Evolutionary conservation across 2,888 invertebrate genomes (phyloP), one percentile per base, ranked within the genome.

Genomic region (Malthinus seriepunctatus): DNA sequence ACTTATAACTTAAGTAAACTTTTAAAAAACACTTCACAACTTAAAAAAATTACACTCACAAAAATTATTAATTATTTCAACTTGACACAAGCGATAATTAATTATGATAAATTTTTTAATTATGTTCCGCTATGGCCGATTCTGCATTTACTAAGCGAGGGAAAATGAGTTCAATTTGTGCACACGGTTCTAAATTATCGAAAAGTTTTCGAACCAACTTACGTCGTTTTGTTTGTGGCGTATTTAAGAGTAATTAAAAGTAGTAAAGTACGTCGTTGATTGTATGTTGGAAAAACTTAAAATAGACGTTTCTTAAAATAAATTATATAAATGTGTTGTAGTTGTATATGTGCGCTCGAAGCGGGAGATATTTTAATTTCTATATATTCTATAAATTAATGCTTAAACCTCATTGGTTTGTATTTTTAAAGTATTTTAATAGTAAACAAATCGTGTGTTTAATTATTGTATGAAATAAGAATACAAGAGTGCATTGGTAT

Each of bases 271-370:
- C 35, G 61, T 61, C 56, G 32, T 8, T 32, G 51, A 49, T 51
- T 42, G 46, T 15, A 52, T 33, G 32, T 48, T 37, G 23, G 9
- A 49, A 38, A 62, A 38, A 62, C 67, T 65, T 64, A 67, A 70
- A 71, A 68, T 68, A 65, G 69, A 65, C 52, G 58, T 51, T 58
- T 71, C 72, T 69, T 66, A 70, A 72, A 72, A 72, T 71, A 70
- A 69, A 70, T 69, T 23, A 23, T 23, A 23, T 23, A 23, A 23
- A 23, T 23, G 23, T 23, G 23, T 64, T 64, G 50, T 56, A 49
- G 23, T 64, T 64, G 50, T 56, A 49, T 46, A 51, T 56, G 51
- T 32, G 53, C 45, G 51, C 46, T 48, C 61, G 23, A 54, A 56
- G 62, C 58, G 55, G 62, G 62, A 54, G 62, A 58, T 50, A 39